Base-by-base conservation (phyloP, 2,888 invertebrate genomes). In the Tortricodes alternella region DNA sequence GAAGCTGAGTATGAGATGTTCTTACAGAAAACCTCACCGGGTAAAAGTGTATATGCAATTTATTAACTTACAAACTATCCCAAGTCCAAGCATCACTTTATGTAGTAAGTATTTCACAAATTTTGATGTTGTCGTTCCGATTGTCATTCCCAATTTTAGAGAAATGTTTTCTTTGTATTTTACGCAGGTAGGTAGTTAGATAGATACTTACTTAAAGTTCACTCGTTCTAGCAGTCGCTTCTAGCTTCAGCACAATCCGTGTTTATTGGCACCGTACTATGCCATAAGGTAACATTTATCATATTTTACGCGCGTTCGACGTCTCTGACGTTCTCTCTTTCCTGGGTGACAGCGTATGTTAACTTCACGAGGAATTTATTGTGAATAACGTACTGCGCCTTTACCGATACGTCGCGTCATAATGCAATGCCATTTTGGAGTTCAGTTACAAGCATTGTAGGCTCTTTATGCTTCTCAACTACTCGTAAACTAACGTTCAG, bases 301-400 rank as follows among this genome's bases (percentile, higher is more conserved):
- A 88, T 86, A 85, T 79, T 83, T 80, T 83, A 83, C 77, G 70
- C 65, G 67, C 65, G 78, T 82, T 86, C 83, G 85, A 89, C 83
- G 76, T 86, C 67, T 61, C 78, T 78, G 83, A 80, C 80, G 82
- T 75, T 85, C 83, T 86, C 85, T 88, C 86, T 81, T 86, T 81
- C 83, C 78, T 66, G 73, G 80, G 76, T 83, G 85, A 86, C 86
- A 84, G 83, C 77, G 65, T 68, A 66, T 61, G 73, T 78, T 78
- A 71, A 69, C 74, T 73, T 68, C 71, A 70, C 72, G 78, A 81
- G 78, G 78, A 83, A 84, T 81, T 80, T 81, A 85, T 85, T 83
- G 74, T 64, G 62, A 44, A 74, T 78, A 63, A 63, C 62, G 59
- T 64, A 59, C 53, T 53, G 62, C n/a, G 48, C 32, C 53, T 53